Percentiles rank a stretch among this genome's conserved stretches.
Evolutionary conservation across 2,888 invertebrate genomes (phyloP).

Genomic region (Ormyrus thymus): DNA sequence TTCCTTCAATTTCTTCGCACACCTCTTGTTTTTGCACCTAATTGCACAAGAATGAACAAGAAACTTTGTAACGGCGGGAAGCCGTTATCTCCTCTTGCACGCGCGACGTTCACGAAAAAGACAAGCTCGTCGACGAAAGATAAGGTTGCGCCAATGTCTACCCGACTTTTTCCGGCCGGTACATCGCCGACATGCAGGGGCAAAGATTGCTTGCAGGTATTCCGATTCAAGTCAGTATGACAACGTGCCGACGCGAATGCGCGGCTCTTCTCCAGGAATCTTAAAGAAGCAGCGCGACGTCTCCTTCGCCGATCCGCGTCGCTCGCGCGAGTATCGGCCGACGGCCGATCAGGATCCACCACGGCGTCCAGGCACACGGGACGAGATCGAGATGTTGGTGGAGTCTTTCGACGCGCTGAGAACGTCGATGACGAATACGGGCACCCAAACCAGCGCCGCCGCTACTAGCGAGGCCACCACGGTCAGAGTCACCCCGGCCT

Average conservation of each 20-base stretch:
- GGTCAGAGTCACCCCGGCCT: slow-evolving; percentile 72
- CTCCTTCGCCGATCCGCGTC: slow-evolving; percentile 67
- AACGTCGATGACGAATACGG: slow-evolving; percentile 66
- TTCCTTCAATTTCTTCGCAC: slow-evolving; percentile 47
- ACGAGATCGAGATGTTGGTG: slow-evolving; percentile 72
- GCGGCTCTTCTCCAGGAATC: slow-evolving; percentile 65
- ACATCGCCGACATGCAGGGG: slow-evolving; percentile 46
- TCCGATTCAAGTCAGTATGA: slow-evolving; percentile 73
- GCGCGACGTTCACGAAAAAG: too few species aligned
- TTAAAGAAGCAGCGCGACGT: slow-evolving; percentile 69
- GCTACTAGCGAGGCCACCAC: neutral
- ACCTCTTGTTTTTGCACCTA: slow-evolving; percentile 3
- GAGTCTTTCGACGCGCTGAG: slow-evolving; percentile 68
- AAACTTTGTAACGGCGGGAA: too few species aligned
- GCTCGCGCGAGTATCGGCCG: slow-evolving; percentile 63
- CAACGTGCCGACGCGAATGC: slow-evolving; percentile 71
- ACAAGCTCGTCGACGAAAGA: too few species aligned
- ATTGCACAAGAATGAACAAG: too few species aligned
- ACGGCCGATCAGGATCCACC: slow-evolving; percentile 50
- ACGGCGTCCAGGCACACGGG: slow-evolving; percentile 55
- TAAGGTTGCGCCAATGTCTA: slow-evolving; percentile 24
- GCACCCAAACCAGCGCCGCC: slow-evolving; percentile 26
- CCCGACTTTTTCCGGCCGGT: slow-evolving; percentile 46
- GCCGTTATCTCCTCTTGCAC: too few species aligned
- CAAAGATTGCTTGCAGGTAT: slow-evolving; percentile 62